These are phyloP conservation scores for Dromaius novaehollandiae DNA, from an alignment of 2,113 vertebrate genomes.

Conservation along the genomic window DNA sequence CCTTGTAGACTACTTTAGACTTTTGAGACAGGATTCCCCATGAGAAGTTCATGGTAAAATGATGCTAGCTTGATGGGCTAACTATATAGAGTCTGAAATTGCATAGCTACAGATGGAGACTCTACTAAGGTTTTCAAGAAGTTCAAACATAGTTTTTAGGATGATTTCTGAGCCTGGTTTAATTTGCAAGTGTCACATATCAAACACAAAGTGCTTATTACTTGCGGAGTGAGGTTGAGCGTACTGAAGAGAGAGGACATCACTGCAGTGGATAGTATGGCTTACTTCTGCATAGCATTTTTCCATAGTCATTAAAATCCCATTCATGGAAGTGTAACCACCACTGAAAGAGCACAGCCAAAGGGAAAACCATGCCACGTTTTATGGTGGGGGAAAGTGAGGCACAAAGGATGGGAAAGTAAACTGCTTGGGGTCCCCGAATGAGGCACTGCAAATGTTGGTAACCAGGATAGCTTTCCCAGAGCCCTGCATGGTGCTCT, in stretches of 20 bases:
- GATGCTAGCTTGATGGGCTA: not conserved
- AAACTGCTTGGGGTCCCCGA: not conserved
- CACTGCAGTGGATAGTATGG: rapidly evolving
- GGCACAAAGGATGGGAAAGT: not conserved
- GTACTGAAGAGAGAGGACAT: not conserved
- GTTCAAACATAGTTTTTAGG: not conserved
- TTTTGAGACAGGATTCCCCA: not conserved
- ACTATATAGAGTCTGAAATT: not conserved
- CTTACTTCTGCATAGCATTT: not conserved
- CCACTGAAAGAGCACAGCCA: not conserved
- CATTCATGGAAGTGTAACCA: not conserved
- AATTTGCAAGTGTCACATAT: not conserved
- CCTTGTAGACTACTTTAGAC: not conserved
- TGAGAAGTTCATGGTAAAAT: not conserved
- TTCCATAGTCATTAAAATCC: not conserved
- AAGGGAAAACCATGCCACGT: not conserved
- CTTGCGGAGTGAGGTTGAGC: not conserved
- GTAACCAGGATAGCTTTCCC: not conserved
- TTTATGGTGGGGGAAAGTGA: not conserved
- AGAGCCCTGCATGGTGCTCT: not conserved
- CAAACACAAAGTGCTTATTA: not conserved
- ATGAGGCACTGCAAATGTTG: not conserved
- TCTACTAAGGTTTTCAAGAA: not conserved
- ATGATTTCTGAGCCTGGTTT: not conserved
- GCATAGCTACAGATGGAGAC: not conserved